phyloP scores from a whole-genome alignment of 2,888 invertebrate species.

The Neuroscelio doddi region DNA sequence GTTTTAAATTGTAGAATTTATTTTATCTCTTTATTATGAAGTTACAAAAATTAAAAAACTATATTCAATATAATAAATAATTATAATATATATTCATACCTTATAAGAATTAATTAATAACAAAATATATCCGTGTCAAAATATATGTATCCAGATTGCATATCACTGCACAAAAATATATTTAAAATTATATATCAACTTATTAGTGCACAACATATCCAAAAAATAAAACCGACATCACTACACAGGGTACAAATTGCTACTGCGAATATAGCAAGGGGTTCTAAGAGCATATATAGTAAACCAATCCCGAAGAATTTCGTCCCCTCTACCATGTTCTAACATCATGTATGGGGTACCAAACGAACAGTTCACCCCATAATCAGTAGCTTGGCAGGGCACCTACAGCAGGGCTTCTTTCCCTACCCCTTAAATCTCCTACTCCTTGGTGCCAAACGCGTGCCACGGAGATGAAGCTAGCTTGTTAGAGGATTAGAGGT shows the following conservation, averaged over 20 bases:
- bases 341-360: slow-evolving; percentile 61
- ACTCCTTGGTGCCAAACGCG: slow-evolving; percentile 58
- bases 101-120: background rate
- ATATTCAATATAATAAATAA: too few relatives aligned
- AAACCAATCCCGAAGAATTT: slow-evolving; percentile 60
- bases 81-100: too few relatives aligned
- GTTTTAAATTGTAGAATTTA: slow-evolving; percentile 80
- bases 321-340: slow-evolving; percentile 56
- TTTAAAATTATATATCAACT: background rate
- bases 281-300: slow-evolving; percentile 65
- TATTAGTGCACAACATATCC: background rate
- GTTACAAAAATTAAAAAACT: too few relatives aligned
- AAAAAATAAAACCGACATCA: slow-evolving; percentile 3
- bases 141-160: background rate
- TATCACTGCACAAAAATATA: background rate
- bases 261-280: slow-evolving; percentile 66
- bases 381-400: slow-evolving; percentile 55
- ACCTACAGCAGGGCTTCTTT: slow-evolving; percentile 45
- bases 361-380: slow-evolving; percentile 62
- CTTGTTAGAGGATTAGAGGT: slow-evolving; percentile 69
- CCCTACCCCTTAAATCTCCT: slow-evolving; percentile 44
- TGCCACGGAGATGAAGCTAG: slow-evolving; percentile 58
- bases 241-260: slow-evolving; percentile 62
- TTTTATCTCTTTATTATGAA: too few relatives aligned
- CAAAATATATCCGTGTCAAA: background rate